These are phyloP conservation scores for Pseudomyrmex flavicornis DNA, from an alignment of 1,140 invertebrate genomes.

Conservation along the genomic window DNA sequence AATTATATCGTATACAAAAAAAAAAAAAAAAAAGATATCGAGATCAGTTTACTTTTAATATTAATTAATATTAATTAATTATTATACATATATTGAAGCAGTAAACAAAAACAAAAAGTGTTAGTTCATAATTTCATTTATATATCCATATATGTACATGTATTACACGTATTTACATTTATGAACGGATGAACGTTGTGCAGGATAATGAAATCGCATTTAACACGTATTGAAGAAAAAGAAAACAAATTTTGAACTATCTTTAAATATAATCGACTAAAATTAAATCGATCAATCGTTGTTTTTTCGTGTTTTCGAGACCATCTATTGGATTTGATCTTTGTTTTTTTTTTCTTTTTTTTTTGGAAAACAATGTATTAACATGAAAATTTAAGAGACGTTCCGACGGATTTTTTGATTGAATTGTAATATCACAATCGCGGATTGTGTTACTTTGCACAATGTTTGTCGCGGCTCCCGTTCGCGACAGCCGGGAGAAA, in stretches of 20 bases:
- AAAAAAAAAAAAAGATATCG: constrained; percentile 46
- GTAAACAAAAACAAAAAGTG: constrained; percentile 71
- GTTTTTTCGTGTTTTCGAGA: too few species aligned
- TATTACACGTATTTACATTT: constrained; percentile 65
- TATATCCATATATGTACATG: constrained; percentile 66
- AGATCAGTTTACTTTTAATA: constrained; percentile 77
- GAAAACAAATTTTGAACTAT: background rate
- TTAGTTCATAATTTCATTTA: constrained; percentile 80
- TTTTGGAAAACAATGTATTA: background rate
- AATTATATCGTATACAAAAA: constrained; percentile 62
- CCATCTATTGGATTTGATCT: too few species aligned
- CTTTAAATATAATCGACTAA: background rate
- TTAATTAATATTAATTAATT: constrained; percentile 73
- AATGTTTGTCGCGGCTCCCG: constrained; percentile 57
- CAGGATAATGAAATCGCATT: constrained; percentile 59
- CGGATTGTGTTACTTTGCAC: constrained; percentile 64
- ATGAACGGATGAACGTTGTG: constrained; percentile 64
- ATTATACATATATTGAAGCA: constrained; percentile 40
- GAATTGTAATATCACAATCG: constrained; percentile 1
- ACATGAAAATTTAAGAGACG: background rate
- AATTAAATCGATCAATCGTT: background rate
- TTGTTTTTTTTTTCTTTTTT: background rate
- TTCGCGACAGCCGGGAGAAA: constrained; percentile 48
- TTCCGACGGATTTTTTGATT: background rate
- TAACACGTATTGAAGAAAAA: background rate